phyloP scores from a whole-genome alignment of 2,113 vertebrate species.

The Mobula hypostoma region DNA sequence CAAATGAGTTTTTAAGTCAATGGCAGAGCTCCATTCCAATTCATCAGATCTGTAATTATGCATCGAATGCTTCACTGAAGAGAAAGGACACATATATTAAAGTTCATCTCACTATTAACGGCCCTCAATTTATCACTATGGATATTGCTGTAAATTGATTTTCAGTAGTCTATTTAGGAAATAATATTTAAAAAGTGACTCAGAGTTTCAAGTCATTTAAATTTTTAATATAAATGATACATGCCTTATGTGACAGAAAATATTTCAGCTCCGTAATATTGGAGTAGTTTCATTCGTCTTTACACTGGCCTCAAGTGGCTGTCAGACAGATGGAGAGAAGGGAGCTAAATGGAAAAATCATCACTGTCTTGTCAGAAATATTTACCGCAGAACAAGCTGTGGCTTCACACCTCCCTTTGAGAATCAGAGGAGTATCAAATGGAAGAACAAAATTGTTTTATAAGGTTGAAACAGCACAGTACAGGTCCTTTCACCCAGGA shows the following conservation, averaged over 20 bases:
- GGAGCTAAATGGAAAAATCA: not conserved
- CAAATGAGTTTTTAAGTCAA: not conserved
- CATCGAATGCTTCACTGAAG: not conserved
- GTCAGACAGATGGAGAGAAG: not conserved
- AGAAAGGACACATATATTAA: not conserved
- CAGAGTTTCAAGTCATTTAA: not conserved
- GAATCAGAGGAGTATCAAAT: not conserved
- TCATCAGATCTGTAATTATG: not conserved
- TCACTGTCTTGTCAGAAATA: not conserved
- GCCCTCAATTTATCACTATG: not conserved
- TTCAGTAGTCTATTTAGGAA: not conserved
- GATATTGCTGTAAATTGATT: constrained; percentile 7
- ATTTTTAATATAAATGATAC: not conserved
- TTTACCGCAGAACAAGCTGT: not conserved
- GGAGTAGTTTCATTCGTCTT: not conserved
- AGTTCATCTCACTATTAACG: not conserved
- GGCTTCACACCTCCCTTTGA: not conserved
- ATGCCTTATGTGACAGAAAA: not conserved
- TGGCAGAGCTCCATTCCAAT: not conserved
- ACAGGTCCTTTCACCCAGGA: no score
- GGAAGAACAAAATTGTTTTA: no score
- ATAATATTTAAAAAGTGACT: not conserved
- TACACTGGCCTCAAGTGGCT: not conserved
- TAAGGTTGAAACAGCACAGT: no score
- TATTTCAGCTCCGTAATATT: not conserved